Evolutionary conservation across 2,113 vertebrate genomes (phyloP), one percentile per base, ranked within the genome.

Genomic region (Ciconia boyciana): DNA sequence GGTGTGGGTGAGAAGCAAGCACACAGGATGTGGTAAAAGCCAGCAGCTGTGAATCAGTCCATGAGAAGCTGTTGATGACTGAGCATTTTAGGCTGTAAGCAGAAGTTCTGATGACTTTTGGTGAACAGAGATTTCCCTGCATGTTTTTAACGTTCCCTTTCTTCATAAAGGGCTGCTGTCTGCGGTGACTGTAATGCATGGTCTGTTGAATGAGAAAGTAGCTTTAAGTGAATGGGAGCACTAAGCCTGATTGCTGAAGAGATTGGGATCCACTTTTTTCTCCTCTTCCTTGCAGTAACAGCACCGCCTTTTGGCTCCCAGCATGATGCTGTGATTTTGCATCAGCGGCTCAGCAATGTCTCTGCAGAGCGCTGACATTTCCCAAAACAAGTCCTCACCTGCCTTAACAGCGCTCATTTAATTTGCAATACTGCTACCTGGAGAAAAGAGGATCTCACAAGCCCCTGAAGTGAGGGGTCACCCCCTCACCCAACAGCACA

Each of bases 221-320:
- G 7, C 46, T 86, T 76, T 78, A 62, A 90, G 16, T 26, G 57
- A 83, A 77, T 11, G n/a, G 31, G 6, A 87, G 1, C 6, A 36
- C 26, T 51, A 70, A 57, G 17, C 13, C 29, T 71, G 44, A 46
- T 39, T 51, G 39, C 48, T 51, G 78, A 49, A 72, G 31, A 46
- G 9, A 25, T 2, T 0, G 2, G 9, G 16, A 78, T 19, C 2
- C 4, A 4, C 34, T 2, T 72, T 55, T 48, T 58, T 2, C 11
- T 41, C 31, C 14, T 90, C 10, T 66, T 91, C 58, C 81, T 85
- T 83, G 86, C 66, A 76, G 89, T 76, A 92, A 97, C 62, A 98
- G 98, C 95, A 97, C 98, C 98, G 97, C 87, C 98, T 98, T 71
- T 91, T 74, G 98, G 95, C 34, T 80, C 19, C 16, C 2, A 1